phyloP scores from a whole-genome alignment of 2,888 invertebrate species.

The Mythimna lalbum region DNA sequence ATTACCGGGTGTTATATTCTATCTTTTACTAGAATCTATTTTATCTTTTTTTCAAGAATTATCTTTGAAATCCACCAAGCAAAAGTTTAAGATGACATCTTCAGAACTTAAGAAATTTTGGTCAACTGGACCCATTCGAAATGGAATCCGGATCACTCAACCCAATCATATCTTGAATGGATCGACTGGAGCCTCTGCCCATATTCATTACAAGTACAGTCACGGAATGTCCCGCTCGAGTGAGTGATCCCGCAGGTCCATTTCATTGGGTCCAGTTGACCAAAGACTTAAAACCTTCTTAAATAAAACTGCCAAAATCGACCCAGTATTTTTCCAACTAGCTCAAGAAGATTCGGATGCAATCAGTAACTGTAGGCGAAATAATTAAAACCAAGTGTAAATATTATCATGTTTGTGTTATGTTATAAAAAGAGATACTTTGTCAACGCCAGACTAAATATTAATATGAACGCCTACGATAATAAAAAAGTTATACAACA shows the following conservation, averaged over 20 bases:
- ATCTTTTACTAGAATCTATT: neutral
- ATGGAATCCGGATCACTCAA: too few species aligned
- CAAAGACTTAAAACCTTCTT: neutral
- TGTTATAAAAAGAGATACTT: constrained; percentile 16
- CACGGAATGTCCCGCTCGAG: too few species aligned
- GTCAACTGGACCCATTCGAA: too few species aligned
- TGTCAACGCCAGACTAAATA: constrained; percentile 25
- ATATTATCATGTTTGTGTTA: constrained; percentile 11
- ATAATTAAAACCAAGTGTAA: constrained; percentile 11
- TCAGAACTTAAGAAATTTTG: too few species aligned
- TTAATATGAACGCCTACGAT: constrained; percentile 20
- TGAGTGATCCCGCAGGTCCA: too few species aligned
- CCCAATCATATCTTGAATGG: too few species aligned
- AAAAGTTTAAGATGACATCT: too few species aligned
- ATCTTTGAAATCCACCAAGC: neutral
- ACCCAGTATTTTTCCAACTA: constrained; percentile 46
- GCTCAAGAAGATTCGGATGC: neutral
- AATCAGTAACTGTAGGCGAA: constrained; percentile 13
- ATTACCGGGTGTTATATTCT: constrained; percentile 11
- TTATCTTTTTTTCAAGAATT: neutral
- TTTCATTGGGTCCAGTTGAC: too few species aligned
- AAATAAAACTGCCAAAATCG: neutral
- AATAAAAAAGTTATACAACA: constrained; percentile 15
- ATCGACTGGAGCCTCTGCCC: too few species aligned
- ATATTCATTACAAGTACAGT: too few species aligned